Evolutionary conservation across 1,140 invertebrate species (phyloP).

Genomic region (Zaprionus capensis): DNA sequence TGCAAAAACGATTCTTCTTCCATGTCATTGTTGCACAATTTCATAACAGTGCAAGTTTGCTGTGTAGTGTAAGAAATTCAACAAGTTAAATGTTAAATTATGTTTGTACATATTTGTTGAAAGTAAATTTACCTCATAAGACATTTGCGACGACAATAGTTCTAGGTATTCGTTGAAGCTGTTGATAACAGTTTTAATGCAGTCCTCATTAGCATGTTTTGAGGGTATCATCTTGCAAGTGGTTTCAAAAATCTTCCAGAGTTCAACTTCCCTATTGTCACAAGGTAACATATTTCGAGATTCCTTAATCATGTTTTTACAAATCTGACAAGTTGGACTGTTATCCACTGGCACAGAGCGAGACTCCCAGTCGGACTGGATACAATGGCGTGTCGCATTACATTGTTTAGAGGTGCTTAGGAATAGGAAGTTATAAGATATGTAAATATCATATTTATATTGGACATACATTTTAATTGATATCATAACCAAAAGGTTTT

Average conservation of each 20-base stretch:
- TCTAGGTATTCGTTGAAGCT: background rate
- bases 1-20: background rate
- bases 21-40: constrained; percentile 2
- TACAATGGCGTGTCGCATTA: background rate
- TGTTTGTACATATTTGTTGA: background rate
- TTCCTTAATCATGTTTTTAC: constrained; percentile 6
- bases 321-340: constrained; percentile 6
- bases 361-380: background rate
- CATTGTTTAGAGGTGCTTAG: background rate
- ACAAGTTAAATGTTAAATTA: background rate
- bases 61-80: background rate
- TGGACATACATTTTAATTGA: too few relatives aligned
- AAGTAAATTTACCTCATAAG: background rate
- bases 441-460: too few relatives aligned
- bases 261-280: background rate
- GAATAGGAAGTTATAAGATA: background rate
- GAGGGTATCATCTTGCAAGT: background rate
- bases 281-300: background rate
- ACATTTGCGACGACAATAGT: background rate
- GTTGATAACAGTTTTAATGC: background rate
- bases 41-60: constrained; percentile 17
- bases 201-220: background rate
- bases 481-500: too few relatives aligned
- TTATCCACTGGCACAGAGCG: background rate
- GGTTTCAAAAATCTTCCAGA: background rate